Evolutionary conservation across 1,140 invertebrate genomes (phyloP), one percentile per base, ranked within the genome.

Genomic region (Ridgeia piscesae): DNA sequence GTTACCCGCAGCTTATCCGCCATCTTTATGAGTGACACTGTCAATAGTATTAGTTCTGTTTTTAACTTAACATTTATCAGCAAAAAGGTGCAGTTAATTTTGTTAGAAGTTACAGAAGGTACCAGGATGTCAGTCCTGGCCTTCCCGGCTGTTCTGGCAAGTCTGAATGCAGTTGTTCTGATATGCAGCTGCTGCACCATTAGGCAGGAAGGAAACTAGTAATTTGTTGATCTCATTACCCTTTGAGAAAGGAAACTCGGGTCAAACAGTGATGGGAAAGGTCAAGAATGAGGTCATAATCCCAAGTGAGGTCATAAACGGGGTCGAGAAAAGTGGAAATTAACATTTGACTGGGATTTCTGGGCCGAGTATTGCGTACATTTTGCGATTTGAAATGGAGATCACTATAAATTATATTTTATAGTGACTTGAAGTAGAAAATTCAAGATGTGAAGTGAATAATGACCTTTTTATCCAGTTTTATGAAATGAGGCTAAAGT

Each of bases 221-320:
- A 21, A 77, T 77, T 77, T 77, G 58, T 77, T 77, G 58, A 77
- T 77, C 58, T 77, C 58, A 77, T 77, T 77, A 77, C 58, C 58
- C 58, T 6, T 42, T 27, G 58, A 21, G 58, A 21, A 31, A 77
- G 58, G 17, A 77, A 77, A 21, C 58, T 21, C 17, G 4, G 0
- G 58, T 77, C 58, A 77, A 21, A 77, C 17, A 21, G 58, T 42
- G 42, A 2, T 77, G 58, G 58, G 6, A 1, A 77, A 77, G 58
- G 4, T 77, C 58, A 77, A 77, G 21, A 11, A 21, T 50, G 8
- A 50, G 48, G 8, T 11, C 48, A 50, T 50, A 21, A 11, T 8
- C 8, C 0, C 48, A 8, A 50, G 48, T 8, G 48, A 50, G 48
- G 48, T 50, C 21, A 21, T 50, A 50, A 11, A 8, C 21, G 48